These are phyloP conservation scores for Nebria salina DNA, from an alignment of 2,888 invertebrate species.

Conservation along the genomic window DNA sequence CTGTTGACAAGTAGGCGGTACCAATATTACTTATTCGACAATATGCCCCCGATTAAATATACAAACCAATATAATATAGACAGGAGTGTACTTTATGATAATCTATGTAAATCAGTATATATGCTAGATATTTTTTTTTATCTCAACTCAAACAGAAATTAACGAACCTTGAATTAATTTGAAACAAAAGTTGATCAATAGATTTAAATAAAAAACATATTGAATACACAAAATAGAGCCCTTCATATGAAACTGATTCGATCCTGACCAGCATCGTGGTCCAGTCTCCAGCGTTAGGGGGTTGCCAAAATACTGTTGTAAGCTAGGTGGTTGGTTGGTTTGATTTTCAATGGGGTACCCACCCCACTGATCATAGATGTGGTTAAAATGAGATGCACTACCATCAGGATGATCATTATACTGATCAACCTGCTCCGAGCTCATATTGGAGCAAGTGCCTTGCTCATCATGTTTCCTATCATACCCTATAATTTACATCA, in stretches of 20 bases:
- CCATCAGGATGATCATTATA: conserved; percentile 47
- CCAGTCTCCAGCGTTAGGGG: conserved; percentile 3
- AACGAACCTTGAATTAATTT: too few relatives aligned
- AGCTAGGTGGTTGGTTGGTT: conserved; percentile 46
- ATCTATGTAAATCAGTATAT: too few relatives aligned
- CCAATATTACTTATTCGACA: conserved; percentile 39
- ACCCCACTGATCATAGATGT: conserved; percentile 56
- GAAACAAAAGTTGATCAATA: too few relatives aligned
- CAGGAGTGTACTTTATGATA: conserved; percentile 21
- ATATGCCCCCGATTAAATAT: conserved; percentile 45
- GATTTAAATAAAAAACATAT: too few relatives aligned
- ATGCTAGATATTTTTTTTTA: too few relatives aligned
- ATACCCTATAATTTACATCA: conserved; percentile 51
- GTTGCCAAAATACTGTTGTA: conserved; percentile 21
- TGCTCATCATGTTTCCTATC: conserved; percentile 53
- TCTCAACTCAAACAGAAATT: too few relatives aligned
- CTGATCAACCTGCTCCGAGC: conserved; percentile 25
- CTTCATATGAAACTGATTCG: neutral
- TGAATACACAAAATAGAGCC: neutral
- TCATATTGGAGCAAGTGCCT: neutral
- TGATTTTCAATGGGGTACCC: conserved; percentile 53
- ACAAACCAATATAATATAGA: conserved; percentile 34
- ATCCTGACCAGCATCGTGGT: neutral
- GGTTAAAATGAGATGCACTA: conserved; percentile 55
- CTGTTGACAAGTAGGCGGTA: conserved; percentile 34